Base-by-base conservation (phyloP, 2,797 vertebrate species). In the Taenioides sp. region DNA sequence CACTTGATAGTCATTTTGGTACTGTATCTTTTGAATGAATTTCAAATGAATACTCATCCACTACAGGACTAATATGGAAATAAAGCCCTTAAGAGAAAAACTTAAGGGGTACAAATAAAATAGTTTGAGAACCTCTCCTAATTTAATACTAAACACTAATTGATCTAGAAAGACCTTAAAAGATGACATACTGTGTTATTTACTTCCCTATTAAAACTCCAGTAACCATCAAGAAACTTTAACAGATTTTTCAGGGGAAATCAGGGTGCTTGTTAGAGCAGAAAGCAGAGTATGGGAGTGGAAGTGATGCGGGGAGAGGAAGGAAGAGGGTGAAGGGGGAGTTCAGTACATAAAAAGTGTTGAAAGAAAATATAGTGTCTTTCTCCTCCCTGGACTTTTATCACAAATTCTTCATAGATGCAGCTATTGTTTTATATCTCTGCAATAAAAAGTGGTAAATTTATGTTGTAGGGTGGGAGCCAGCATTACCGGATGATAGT, bases 231-330 rank as follows among this genome's bases (percentile, higher is more conserved):
- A 65, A 85, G 84, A 72, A 85, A 77, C 79, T 83, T 87, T 87
- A 86, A 80, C 84, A 84, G 88, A 90, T 91, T 92, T 92, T 90
- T 85, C 86, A 83, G 81, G 77, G 87, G 85, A 90, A 91, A 92
- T 90, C 88, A 87, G 87, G 86, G 80, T 80, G 88, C 84, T 89
- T 89, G 85, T 87, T 87, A 90, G 89, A 88, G 87, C 89, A 88
- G 83, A 91, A 86, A 87, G 81, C 76, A 71, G 72, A 83, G 78
- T 66, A 76, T 64, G 70, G 77, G 78, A 89, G 83, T 87, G 82
- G 76, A 88, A 83, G 84, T 79, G 86, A 86, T 83, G 80, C 47
- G 66, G 73, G 67, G 72, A 89, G 79, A 86, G 81, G 82, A 84
- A 86, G 83, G 67, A 77, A 78, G 81, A 86, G 82, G 83, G 83